These are phyloP conservation scores for Aleadryas rufinucha DNA, from an alignment of 2,113 vertebrate genomes.

Conservation along the genomic window DNA sequence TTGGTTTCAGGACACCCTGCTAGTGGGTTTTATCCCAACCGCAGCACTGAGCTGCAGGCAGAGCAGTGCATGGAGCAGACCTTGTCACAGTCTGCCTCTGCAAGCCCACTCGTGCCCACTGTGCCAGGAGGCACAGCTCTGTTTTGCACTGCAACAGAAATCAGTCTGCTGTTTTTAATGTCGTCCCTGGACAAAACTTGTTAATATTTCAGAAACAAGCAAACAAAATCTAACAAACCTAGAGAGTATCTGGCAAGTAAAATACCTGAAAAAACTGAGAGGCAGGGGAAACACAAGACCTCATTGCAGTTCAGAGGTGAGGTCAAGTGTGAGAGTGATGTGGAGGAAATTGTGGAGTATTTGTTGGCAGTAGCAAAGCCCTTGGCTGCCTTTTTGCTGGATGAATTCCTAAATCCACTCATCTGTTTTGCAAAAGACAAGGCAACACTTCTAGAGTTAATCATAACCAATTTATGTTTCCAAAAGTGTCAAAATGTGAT, in stretches of 20 bases:
- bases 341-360: background rate
- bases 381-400: constrained; percentile 17
- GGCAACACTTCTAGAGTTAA: constrained; percentile 6
- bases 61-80: background rate
- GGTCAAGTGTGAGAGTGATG: background rate
- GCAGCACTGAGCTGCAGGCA: background rate
- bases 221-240: background rate
- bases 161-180: background rate
- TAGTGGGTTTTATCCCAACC: background rate
- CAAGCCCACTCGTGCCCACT: background rate
- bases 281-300: background rate
- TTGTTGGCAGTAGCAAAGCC: constrained; percentile 13
- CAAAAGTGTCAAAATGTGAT: constrained; percentile 6
- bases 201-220: background rate
- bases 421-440: constrained; percentile 24
- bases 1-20: background rate
- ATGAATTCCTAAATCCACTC: constrained; percentile 37
- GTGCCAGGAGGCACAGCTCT: background rate
- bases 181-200: background rate
- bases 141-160: background rate
- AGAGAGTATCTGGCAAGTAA: background rate
- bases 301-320: background rate
- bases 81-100: background rate
- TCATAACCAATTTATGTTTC: constrained; percentile 23
- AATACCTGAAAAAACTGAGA: accelerated